Conservation (phyloP, 1,140 invertebrate species). For the Diorhabda sublineata region DNA sequence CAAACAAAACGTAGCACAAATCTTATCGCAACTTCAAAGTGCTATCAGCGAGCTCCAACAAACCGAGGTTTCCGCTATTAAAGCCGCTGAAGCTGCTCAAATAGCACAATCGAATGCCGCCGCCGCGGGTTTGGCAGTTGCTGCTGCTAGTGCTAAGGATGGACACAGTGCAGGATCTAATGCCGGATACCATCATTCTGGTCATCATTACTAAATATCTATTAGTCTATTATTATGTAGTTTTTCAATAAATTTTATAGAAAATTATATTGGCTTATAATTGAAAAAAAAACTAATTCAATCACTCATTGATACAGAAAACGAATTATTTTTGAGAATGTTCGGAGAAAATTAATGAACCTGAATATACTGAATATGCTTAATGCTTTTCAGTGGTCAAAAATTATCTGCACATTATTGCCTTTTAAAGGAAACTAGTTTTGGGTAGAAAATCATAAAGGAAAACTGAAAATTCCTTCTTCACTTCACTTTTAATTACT, state of each 20-base stretch:
- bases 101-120: conserved; percentile 35
- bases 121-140: conserved; percentile 31
- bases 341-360: too few species aligned
- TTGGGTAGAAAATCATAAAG: too few species aligned
- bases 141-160: conserved; percentile 26
- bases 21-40: conserved; percentile 28
- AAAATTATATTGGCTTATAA: not conserved
- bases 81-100: conserved; percentile 32
- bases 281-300: too few species aligned
- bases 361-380: too few species aligned
- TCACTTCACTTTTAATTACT: too few species aligned
- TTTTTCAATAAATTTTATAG: conserved; percentile 1
- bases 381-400: too few species aligned
- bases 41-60: conserved; percentile 30
- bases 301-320: too few species aligned
- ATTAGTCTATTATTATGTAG: not conserved
- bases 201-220: not conserved
- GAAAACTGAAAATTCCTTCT: too few species aligned
- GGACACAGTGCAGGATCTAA: not conserved
- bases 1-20: conserved; percentile 26
- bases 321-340: too few species aligned
- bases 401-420: too few species aligned
- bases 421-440: too few species aligned
- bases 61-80: conserved; percentile 31
- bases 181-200: conserved; percentile 9